Evolutionary conservation across 2,113 vertebrate genomes (phyloP), one percentile per base, ranked within the genome.

Genomic region (Chroicocephalus ridibundus): DNA sequence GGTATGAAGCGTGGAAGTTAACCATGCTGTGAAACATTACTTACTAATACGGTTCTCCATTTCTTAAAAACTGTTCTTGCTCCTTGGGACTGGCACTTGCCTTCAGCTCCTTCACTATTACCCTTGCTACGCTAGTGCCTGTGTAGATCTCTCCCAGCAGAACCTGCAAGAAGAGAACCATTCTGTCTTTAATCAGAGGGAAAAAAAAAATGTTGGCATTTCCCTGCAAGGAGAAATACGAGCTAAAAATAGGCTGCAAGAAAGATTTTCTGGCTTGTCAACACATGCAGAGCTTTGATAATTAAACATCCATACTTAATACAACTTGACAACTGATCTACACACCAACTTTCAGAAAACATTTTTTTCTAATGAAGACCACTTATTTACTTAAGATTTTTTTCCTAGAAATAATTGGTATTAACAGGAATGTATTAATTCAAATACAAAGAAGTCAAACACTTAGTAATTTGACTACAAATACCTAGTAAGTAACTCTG

Each of bases 1-100:
- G 76, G 27, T 16, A 90, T 6, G 6, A 87, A 77, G 69, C 12
- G 55, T 34, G 1, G 8, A 44, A 34, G 31, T 21, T 92, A 40
- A 42, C 13, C 47, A 42, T 62, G 15, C 15, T 57, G 40, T 27
- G 29, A 78, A 78, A 68, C 6, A 24, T 57, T 85, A 98, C 98
- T 98, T 96, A 99, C 99, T 99, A 99, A 96, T 99, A 99, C 1
- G 99, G 99, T 91, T 99, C 99, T 75, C 99, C 99, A 71, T 98
- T 99, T 97, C 99, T 99, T 93, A 99, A 96, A 96, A 99, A 99
- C 38, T 98, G 97, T 44, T 99, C 99, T 95, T 99, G 99, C 55
- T 99, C 99, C 97, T 99, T 99, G n/a, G 98, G 97, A 85, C 97
- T 98, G 20, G 99, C 99, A 82, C 98, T 99, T 62, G 99, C 99